Evolutionary conservation across 2,888 invertebrate genomes (phyloP).

Genomic region (Sphaerophoria taeniata): DNA sequence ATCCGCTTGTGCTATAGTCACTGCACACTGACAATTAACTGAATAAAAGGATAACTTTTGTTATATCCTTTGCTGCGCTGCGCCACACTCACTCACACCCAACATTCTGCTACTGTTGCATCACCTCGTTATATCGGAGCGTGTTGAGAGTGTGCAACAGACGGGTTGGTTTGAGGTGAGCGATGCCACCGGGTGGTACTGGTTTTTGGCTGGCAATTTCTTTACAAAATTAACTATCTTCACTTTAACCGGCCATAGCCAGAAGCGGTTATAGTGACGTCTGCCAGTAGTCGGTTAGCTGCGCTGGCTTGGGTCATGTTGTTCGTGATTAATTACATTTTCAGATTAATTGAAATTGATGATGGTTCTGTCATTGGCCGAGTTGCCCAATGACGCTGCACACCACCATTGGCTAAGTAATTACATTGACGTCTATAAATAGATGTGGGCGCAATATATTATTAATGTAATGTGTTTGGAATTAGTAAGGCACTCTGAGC

Average conservation of each 20-base stretch:
- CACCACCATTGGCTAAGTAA: conserved; percentile 25
- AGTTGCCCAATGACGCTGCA: neutral
- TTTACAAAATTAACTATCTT: conserved; percentile 52
- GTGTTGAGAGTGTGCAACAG: neutral
- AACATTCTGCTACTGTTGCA: conserved; percentile 49
- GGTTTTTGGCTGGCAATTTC: conserved; percentile 38
- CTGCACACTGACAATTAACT: conserved; percentile 30
- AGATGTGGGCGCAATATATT: conserved; percentile 13
- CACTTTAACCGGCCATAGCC: conserved; percentile 20
- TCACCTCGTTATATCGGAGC: neutral
- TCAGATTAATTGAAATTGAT: conserved; percentile 71
- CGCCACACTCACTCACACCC: too few species aligned
- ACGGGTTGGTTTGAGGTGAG: neutral
- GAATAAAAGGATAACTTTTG: conserved; percentile 35
- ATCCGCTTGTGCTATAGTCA: neutral
- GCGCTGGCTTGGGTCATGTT: neutral
- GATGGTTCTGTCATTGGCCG: conserved; percentile 47
- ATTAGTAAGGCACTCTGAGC: conserved; percentile 18
- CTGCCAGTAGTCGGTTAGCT: neutral
- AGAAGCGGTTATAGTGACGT: neutral
- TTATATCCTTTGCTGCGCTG: conserved; percentile 21
- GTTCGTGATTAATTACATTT: conserved; percentile 66
- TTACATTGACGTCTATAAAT: conserved; percentile 42
- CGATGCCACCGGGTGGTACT: neutral
- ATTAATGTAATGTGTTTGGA: conserved; percentile 39